Base-by-base conservation (phyloP, 2,797 vertebrate species). In the Chelonia mydas region DNA sequence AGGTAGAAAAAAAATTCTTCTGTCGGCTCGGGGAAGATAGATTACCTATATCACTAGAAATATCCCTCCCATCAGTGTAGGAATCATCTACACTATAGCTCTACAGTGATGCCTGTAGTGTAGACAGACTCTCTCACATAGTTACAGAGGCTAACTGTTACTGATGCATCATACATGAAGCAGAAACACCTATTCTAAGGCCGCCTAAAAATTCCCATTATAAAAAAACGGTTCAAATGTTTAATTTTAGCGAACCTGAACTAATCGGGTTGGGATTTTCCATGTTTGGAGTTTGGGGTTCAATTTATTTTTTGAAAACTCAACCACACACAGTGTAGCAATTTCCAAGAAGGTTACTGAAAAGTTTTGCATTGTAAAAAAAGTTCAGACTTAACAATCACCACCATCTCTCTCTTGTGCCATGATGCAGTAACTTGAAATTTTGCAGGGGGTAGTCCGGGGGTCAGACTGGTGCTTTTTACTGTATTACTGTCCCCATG, bases 261-360 rank as follows among this genome's bases (percentile, higher is more conserved):
- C 15, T 54, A 19, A 77, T 47, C 37, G 72, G 11, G n/a, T 25
- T 31, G n/a, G 2, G 3, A 74, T 37, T 3, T n/a, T 57, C 11
- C 17, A 0, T 13, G 31, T 28, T 45, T 19, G 7, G 50, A 74
- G 72, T 16, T 84, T 0, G 37, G 10, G 25, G 8, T n/a, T 3
- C 33, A 21, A 50, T 37, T 78, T 81, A 72, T 41, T 45, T 54
- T 25, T 19, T 4, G 79, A 28, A 7, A 3, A 19, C 37, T 72
- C 82, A 76, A 76, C 25, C 27, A 74, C 84, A 28, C 17, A 51
- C 9, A 68, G 15, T n/a, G 37, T 1, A 87, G 13, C 17, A 49
- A 23, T 88, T 90, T 33, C 81, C 3, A 81, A 55, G 61, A 41
- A 41, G 6, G 19, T 15, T 4, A n/a, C 17, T 11, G 15, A 88